A percentile compares a stretch with the other conserved stretches of the same genome.
phyloP scores from a whole-genome alignment of 2,113 vertebrate species.

The Octodon degus region DNA sequence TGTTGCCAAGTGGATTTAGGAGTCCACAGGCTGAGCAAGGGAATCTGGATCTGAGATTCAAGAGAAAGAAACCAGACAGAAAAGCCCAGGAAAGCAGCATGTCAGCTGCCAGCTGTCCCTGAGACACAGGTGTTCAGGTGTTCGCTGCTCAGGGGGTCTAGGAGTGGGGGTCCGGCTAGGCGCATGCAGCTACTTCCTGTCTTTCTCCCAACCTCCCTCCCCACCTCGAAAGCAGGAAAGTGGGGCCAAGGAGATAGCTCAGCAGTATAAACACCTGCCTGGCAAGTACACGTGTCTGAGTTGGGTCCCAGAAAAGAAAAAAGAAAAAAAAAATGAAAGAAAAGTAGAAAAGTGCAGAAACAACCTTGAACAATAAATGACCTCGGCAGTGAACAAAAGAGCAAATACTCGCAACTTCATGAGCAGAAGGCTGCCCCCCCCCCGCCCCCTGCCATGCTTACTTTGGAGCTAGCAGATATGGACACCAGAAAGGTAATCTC shows the following conservation, averaged over 20 bases:
- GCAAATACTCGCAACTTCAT: neutral
- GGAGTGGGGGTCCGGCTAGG: neutral
- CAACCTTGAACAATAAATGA: neutral
- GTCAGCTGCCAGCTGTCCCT: neutral
- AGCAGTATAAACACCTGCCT: too few relatives aligned
- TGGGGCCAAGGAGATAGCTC: too few relatives aligned
- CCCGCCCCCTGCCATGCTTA: neutral
- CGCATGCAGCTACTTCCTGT: neutral
- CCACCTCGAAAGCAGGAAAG: neutral
- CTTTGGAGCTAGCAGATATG: neutral
- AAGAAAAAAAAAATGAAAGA: too few relatives aligned
- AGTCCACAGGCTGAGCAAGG: neutral
- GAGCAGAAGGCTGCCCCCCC: neutral
- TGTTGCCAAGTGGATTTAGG: conserved; percentile 13
- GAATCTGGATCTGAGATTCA: neutral
- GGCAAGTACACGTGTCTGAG: too few relatives aligned
- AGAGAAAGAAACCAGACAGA: neutral
- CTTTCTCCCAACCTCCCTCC: neutral
- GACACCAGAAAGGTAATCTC: conserved; percentile 25
- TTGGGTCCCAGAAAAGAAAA: too few relatives aligned
- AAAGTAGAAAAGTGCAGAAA: neutral
- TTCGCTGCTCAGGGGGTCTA: neutral
- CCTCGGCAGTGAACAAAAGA: neutral
- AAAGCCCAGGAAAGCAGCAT: neutral
- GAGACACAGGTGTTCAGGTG: too few relatives aligned